Percentiles rank a stretch among this genome's conserved stretches.
Conservation (phyloP, 2,113 vertebrate genomes). For the Eupsittula cactorum region DNA sequence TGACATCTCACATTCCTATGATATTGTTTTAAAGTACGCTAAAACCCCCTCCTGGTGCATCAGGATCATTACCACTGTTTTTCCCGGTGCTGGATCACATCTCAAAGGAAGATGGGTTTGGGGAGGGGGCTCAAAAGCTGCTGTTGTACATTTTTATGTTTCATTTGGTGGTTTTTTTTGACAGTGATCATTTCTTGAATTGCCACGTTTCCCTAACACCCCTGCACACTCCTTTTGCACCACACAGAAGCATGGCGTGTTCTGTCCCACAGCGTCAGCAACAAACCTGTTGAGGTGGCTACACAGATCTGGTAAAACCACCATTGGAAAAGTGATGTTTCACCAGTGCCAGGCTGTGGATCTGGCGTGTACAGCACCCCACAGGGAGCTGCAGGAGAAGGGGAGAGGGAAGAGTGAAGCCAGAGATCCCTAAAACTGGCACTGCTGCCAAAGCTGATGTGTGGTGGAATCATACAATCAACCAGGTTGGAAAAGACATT, state of each 20-base stretch:
- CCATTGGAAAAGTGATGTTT: accelerated
- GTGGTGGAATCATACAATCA: background rate
- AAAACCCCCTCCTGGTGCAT: background rate
- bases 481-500: background rate
- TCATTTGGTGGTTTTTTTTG: background rate
- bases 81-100: accelerated
- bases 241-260: accelerated
- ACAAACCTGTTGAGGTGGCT: background rate
- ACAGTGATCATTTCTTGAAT: background rate
- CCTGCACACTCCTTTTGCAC: background rate
- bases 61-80: background rate
- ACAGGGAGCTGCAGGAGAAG: accelerated
- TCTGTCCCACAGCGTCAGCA: background rate
- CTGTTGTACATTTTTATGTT: background rate
- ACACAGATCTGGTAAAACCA: accelerated
- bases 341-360: background rate
- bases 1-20: background rate
- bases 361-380: accelerated
- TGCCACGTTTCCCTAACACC: background rate
- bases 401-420: too few relatives aligned
- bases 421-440: accelerated
- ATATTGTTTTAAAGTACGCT: background rate
- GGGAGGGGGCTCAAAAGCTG: background rate
- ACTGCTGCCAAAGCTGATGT: accelerated
- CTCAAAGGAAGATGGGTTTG: background rate